Base-by-base conservation (phyloP, 2,797 vertebrate species). In the Cynodonichthys magdalenae region DNA sequence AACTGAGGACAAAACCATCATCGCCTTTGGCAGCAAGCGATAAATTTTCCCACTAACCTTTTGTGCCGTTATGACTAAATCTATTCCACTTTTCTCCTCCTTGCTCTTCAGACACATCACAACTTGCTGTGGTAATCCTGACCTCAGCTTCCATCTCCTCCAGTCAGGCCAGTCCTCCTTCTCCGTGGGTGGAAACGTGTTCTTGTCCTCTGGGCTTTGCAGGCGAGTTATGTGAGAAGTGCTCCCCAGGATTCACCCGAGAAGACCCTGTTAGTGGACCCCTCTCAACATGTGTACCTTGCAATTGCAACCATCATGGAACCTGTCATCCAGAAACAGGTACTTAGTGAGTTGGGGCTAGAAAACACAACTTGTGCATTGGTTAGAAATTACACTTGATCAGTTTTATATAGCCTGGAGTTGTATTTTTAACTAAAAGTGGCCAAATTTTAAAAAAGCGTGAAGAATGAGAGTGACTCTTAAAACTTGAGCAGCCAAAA, bases 231-330 rank as follows among this genome's bases (percentile, higher is more conserved):
- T 98, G 96, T 29, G 94, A 98, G 83, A 85, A 66, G 15, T 98
- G 97, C 0, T 84, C 92, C 0, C 87, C 87, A 0, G 95, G 95
- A 34, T 97, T 95, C 90, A 97, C 92, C 70, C 69, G 94, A 39
- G 93, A 95, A 57, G 78, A 74, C 0, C 90, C 93, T 0, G 69
- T 53, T 0, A 83, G 90, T 0, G 86, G 94, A 1, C 85, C 92
- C 2, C 88, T 95, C 0, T 46, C 87, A 31, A 61, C 45, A 60
- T 99, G 97, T 0, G 78, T 96, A 63, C 94, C 93, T 17, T 99
- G 96, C 56, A 63, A 89, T 89, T 99, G 97, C 89, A 95, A 96
- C 83, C 91, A 90, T 58, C 97, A 98, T 0, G 96, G 96, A 36
- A 89, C 79, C 64, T 99, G 96, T 66, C 92, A 97, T 48, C 92